These are phyloP conservation scores for Porites divaricata DNA, from an alignment of 92 coral and sea anemone genomes.

Conservation along the genomic window DNA sequence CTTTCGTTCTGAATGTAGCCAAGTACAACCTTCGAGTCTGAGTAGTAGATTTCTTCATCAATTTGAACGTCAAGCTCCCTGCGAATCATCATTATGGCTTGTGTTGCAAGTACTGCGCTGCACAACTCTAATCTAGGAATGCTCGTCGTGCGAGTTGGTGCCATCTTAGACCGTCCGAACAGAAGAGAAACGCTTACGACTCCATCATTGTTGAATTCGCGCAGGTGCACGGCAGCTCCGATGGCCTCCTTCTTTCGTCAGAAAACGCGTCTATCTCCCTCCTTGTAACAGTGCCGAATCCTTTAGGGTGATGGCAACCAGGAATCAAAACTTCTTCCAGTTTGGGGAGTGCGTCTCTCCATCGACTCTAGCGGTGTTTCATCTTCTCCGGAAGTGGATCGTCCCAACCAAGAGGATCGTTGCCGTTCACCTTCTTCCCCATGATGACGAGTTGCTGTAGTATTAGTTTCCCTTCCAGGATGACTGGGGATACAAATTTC, in stretches of 20 bases:
- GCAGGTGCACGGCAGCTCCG: conserved; percentile 19
- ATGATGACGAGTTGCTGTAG: conserved; percentile 45
- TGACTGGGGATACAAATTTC: conserved; percentile 44
- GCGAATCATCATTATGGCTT: conserved; percentile 21
- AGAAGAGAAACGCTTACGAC: neutral
- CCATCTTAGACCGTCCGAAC: conserved; percentile 18
- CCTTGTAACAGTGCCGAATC: conserved; percentile 22
- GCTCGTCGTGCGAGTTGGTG: conserved; percentile 13
- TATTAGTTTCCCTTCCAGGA: conserved; percentile 41
- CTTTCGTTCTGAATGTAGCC: conserved; percentile 31
- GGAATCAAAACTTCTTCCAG: conserved; percentile 19
- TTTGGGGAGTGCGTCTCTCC: conserved; percentile 48
- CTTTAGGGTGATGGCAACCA: conserved; percentile 35
- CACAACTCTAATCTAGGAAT: conserved; percentile 26
- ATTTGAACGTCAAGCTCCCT: conserved; percentile 27
- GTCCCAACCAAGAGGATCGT: conserved; percentile 50
- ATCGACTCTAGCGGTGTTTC: conserved; percentile 41
- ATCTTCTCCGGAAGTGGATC: conserved; percentile 51
- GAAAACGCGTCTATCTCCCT: conserved; percentile 30
- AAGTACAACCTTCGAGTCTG: conserved; percentile 41
- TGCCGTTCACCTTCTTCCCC: conserved; percentile 35
- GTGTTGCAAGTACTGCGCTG: conserved; percentile 34
- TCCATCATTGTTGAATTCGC: neutral
- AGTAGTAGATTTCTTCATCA: conserved; percentile 23
- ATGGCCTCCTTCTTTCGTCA: conserved; percentile 32